Evolutionary conservation across 2,797 vertebrate species (phyloP).

Genomic region (Limosa lapponica): DNA sequence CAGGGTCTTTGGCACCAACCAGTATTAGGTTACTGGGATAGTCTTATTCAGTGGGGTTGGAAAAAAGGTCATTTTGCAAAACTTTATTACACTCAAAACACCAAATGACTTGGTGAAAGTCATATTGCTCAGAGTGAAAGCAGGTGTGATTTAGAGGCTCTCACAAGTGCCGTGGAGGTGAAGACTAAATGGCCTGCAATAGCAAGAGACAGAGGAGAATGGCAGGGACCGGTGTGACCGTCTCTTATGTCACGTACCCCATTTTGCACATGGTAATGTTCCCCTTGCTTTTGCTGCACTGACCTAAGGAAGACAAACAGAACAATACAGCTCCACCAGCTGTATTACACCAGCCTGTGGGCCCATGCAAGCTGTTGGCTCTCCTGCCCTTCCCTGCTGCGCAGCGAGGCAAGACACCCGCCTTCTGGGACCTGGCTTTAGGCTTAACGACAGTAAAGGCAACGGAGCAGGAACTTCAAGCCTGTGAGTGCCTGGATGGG

Average conservation of each 20-base stretch:
- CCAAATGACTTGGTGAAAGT: slow-evolving; percentile 1
- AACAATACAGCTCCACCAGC: neutral
- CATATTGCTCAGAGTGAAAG: neutral
- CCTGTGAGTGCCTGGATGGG: neutral
- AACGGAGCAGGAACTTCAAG: neutral
- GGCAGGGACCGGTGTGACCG: neutral
- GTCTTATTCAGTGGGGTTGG: neutral
- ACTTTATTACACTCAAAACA: neutral
- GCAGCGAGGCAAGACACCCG: neutral
- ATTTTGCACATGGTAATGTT: neutral
- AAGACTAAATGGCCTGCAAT: neutral
- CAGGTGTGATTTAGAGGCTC: neutral
- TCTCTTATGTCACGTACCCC: neutral
- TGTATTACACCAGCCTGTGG: neutral
- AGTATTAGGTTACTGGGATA: neutral
- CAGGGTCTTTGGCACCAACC: neutral
- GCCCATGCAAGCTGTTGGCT: neutral
- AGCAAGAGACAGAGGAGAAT: neutral
- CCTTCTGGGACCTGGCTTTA: neutral
- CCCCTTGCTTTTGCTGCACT: neutral
- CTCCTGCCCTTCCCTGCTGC: neutral
- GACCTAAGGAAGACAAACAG: neutral
- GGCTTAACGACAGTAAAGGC: neutral
- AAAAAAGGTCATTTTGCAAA: slow-evolving; percentile 18
- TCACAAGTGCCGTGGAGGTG: neutral